Evolutionary conservation across 2,888 invertebrate species (phyloP), one percentile per base, ranked within the genome.

Genomic region (Drosophila cyrtoloma): DNA sequence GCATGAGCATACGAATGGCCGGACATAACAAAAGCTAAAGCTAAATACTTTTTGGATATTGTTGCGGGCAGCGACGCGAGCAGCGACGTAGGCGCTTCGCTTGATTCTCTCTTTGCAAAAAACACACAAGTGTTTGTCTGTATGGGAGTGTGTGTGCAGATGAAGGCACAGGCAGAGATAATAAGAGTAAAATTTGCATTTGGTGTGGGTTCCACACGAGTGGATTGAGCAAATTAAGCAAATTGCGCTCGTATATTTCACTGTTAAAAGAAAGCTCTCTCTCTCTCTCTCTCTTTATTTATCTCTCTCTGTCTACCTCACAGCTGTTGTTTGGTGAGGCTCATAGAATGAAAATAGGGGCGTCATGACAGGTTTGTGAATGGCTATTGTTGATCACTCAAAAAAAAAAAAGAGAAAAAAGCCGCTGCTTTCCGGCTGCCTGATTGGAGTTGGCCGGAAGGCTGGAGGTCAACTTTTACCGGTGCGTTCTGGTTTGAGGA

Each of bases 311-410:
- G 28, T 52, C 66, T 51, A 16, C 1, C 47, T 26, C 47, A 16
- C 60, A 56, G 47, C 64, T 60, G 59, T 47, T 53, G 69, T 44
- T 75, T 50, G 35, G 19, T 35, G 58, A 61, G 65, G 26, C 26
- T 47, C 22, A 14, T 14, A 16, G 47, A 47, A 50, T 50, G 53
- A 19, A 51, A 28, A 53, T 35, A 64, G 64, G 10, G 50, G 47
- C 39, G 62, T 81, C 79, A 82, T 81, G 79, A 81, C 79, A 77
- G 55, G 79, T 79, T 78, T 78, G 79, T 68, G 69, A 73, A 66
- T 69, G 56, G 52, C 57, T 77, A 44, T 55, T 65, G 81, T 57
- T 68, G 57, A 50, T 58, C 65, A 73, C 4, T 73, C 42, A 28
- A 37, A 30, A 26, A 42, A 26, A 55, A 22, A 3, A 22, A 0